Evolutionary conservation across 2,797 vertebrate species (phyloP), one percentile per base, ranked within the genome.

Genomic region (Bucorvus abyssinicus): DNA sequence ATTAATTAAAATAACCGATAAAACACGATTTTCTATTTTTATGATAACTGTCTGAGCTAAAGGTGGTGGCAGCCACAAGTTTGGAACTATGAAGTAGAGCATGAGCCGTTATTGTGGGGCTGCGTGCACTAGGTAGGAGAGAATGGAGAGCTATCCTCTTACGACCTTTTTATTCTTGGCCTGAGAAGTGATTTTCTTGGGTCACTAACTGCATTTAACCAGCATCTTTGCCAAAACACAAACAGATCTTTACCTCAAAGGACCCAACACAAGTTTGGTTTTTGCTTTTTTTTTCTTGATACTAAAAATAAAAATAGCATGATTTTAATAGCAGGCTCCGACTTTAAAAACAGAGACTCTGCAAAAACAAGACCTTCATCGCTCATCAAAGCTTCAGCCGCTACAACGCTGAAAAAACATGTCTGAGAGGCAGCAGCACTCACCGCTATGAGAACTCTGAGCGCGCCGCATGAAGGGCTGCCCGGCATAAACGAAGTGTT

Each of bases 371-470:
- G 38, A 19, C 27, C 20, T 30, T 19, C 40, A 18, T 1, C 3
- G 11, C 9, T 21, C 63, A 10, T 11, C 30, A 10, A 34, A 76
- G 55, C 59, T 23, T 13, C 69, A 18, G 74, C n/a, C 6, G 3
- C 63, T 18, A 7, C 11, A 18, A 5, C 13, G 18, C 10, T 8
- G 40, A 13, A 14, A 49, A 22, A 38, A 1, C 10, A 4, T 0
- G 14, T 2, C 11, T 3, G 68, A 15, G 53, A 18, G 26, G 64
- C 64, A 15, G 53, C 64, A n/a, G 50, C 22, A 0, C 1, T 1
- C 52, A 6, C 30, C 21, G 3, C n/a, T 1, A 3, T 0, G 57
- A 14, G 18, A 27, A 2, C 10, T 6, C 9, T 36, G 34, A 57
- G 13, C 36, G 1, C 53, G 4, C 2, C 3, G 49, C 61, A 9